Evolutionary conservation across 2,888 invertebrate genomes (phyloP), one percentile per base, ranked within the genome.

Genomic region (Polydrusus pterygomalis): DNA sequence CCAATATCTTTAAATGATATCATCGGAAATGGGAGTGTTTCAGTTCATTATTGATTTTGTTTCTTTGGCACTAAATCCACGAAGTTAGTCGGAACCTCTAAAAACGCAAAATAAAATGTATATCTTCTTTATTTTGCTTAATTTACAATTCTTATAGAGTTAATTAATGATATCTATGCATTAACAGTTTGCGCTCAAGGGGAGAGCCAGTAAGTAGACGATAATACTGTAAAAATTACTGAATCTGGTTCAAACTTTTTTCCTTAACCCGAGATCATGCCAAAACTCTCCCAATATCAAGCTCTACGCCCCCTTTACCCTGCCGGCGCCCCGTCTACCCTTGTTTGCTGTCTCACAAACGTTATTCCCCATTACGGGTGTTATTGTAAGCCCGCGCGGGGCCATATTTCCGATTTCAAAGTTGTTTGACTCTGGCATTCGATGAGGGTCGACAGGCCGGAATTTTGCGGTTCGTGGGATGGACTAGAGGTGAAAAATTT

Each of bases 341-440:
- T 80, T 80, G 80, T 80, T 79, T 79, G 80, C 80, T 79, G 80
- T 79, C 79, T 81, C 83, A 79, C 82, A 81, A 82, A 82, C 82
- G 81, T 83, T 83, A 83, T 77, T 74, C 70, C 74, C 75, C 79
- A 77, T 79, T 82, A 83, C 82, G 76, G 64, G 67, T 79, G 79
- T 81, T 80, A 82, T 82, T 81, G 80, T 81, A 80, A 80, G 78
- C 79, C 79, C 71, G 65, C 75, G 63, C 71, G 71, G 71, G 70
- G 62, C 70, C 70, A 70, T 70, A 75, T 75, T 75, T 75, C 70
- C 75, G 65, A 75, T 75, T 75, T 75, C 70, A 65, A 65, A 75
- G 67, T 67, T 70, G 75, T 70, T 75, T 70, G 70, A 75, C 74
- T 74, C 56, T 18, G 74, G 74, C 74, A 54, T 72, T 54, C 34